phyloP scores from a whole-genome alignment of 2,113 vertebrate genomes.

The Xenopus tropicalis region UCB_Xtro_10.0 CM004450.2:93790001-93790500 shows the following conservation, averaged over 20 bases:
- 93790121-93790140: neutral
- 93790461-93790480: neutral
- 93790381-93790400: conserved; percentile 5
- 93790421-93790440: conserved; percentile 18
- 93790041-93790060: no score
- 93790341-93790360: conserved; percentile 44
- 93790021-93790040: no score
- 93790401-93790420: conserved; percentile 14
- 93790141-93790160: neutral
- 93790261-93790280: conserved; percentile 54
- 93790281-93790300: conserved; percentile 56
- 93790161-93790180: neutral
- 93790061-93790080: no score
- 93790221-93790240: conserved; percentile 27
- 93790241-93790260: conserved; percentile 48
- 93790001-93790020: no score
- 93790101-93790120: neutral
- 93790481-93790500: neutral
- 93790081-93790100: no score
- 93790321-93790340: conserved; percentile 5
- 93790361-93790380: conserved; percentile 30
- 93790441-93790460: neutral
- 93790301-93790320: conserved; percentile 54
- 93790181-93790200: neutral
- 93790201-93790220: conserved; percentile 20